Base-by-base conservation (phyloP, 2,888 invertebrate genomes). In the Lasioglossum figueresi region DNA sequence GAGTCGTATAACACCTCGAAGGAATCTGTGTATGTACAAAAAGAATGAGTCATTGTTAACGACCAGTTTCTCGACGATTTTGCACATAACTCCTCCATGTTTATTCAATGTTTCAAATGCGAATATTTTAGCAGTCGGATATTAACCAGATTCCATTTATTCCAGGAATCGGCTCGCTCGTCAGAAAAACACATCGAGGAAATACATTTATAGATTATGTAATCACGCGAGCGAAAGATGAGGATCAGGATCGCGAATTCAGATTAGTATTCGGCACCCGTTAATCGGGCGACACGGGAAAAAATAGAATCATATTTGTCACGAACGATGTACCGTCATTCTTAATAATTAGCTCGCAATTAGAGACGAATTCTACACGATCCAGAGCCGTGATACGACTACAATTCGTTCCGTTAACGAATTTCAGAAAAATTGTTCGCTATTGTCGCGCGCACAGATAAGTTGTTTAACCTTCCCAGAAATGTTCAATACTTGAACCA, bases 221-320 rank as follows among this genome's bases (percentile, higher is more conserved):
- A 73, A 81, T 59, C 68, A 19, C 27, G 14, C 52, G 27, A n/a
- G 27, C 34, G 37, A 19, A 66, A 45, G 12, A 45, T 45, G 48
- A 40, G 40, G 27, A 14, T 31, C 31, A 23, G 14, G 59, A 72
- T 37, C 10, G 40, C 12, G 27, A 31, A 59, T 59, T 16, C 16
- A 59, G 56, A 82, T 83, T 70, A 73, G 27, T 40, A 77, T 59
- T 37, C 56, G 23, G 14, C 14, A 8, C 8, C 8, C 23, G 23
- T 48, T 19, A 19, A 19, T 2, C 5, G 27, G 59, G 19, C 2
- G 19, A 12, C 37, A 3, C n/a, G n/a, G 12, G 10, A 56, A n/a
- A n/a, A 56, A 56, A 27, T 23, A 27, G 56, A 27, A 59, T 59
- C 12, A 27, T 45, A 16, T 19, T 5, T 16, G 16, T 45, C 45